phyloP scores from a whole-genome alignment of 1,140 invertebrate species.

The Anadara kagoshimensis region DNA sequence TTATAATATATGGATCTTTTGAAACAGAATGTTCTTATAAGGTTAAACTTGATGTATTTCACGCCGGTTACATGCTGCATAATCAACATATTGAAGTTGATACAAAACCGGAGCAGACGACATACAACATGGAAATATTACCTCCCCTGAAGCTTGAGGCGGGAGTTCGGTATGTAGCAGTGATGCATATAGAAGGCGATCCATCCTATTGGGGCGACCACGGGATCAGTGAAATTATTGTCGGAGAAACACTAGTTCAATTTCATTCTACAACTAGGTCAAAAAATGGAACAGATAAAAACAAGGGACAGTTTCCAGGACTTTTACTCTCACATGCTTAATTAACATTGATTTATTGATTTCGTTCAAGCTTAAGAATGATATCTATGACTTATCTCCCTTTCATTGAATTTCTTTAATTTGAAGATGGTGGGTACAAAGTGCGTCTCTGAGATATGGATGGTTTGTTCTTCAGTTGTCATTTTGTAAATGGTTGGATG shows the following conservation, averaged over 20 bases:
- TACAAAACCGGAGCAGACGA: constrained; percentile 1
- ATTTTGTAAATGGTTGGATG: no score
- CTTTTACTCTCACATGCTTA: constrained; percentile 3
- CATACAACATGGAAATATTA: constrained; percentile 12
- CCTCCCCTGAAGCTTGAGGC: constrained; percentile 10
- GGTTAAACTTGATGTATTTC: constrained; percentile 3
- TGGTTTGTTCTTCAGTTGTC: no score
- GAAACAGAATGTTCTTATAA: constrained; percentile 3
- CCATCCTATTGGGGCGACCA: constrained; percentile 28
- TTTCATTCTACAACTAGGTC: constrained; percentile 5
- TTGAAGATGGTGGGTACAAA: no score
- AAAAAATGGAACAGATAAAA: constrained; percentile 18
- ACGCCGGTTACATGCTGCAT: neutral
- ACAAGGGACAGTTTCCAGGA: constrained; percentile 28
- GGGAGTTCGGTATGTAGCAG: constrained; percentile 11
- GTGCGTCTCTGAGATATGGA: no score
- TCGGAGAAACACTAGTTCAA: constrained; percentile 14
- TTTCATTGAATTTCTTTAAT: no score
- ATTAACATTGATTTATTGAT: no score
- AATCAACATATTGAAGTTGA: constrained; percentile 8
- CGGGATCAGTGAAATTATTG: constrained; percentile 5
- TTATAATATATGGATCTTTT: constrained; percentile 20
- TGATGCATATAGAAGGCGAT: constrained; percentile 12
- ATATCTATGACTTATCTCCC: no score
- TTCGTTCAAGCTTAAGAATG: no score